Conservation (phyloP, 2,888 invertebrate genomes). For the Clivina fossor region DNA sequence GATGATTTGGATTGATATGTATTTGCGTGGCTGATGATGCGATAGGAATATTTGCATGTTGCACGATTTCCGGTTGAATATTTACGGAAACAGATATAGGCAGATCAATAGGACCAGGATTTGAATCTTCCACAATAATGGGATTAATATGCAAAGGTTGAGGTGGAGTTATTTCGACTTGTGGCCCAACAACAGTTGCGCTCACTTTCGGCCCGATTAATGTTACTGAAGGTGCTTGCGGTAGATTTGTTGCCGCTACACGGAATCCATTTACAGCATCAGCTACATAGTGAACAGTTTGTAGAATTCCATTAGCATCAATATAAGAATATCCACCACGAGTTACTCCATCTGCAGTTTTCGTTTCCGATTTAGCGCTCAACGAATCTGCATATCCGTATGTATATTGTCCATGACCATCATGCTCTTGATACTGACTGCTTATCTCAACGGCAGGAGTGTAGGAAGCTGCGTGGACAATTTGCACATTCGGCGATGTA, state of each 20-base stretch:
- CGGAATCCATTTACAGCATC: slow-evolving; percentile 66
- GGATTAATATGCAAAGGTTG: slow-evolving; percentile 18
- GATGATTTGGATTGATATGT: slow-evolving; percentile 34
- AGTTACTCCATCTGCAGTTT: slow-evolving; percentile 62
- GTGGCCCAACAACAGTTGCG: slow-evolving; percentile 32
- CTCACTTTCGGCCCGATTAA: slow-evolving; percentile 31
- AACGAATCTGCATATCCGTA: slow-evolving; percentile 67
- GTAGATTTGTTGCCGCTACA: slow-evolving; percentile 66
- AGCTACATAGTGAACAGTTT: slow-evolving; percentile 65
- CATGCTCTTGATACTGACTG: slow-evolving; percentile 56
- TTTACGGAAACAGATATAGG: too few species aligned
- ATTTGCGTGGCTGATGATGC: too few species aligned
- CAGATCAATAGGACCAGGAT: too few species aligned
- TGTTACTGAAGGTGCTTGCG: slow-evolving; percentile 50
- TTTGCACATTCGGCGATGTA: slow-evolving; percentile 32
- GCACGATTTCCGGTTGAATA: slow-evolving; percentile 20
- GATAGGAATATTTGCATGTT: slow-evolving; percentile 21
- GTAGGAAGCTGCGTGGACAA: slow-evolving; percentile 23
- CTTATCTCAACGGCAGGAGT: slow-evolving; percentile 36
- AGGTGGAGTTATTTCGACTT: slow-evolving; percentile 12
- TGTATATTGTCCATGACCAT: slow-evolving; percentile 58
- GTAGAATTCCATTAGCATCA: slow-evolving; percentile 65
- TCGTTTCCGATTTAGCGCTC: slow-evolving; percentile 65
- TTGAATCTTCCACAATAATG: slow-evolving; percentile 13
- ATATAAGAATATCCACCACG: slow-evolving; percentile 70